Evolutionary conservation across 2,888 invertebrate genomes (phyloP), one percentile per base, ranked within the genome.

Genomic region (Timema podura): DNA sequence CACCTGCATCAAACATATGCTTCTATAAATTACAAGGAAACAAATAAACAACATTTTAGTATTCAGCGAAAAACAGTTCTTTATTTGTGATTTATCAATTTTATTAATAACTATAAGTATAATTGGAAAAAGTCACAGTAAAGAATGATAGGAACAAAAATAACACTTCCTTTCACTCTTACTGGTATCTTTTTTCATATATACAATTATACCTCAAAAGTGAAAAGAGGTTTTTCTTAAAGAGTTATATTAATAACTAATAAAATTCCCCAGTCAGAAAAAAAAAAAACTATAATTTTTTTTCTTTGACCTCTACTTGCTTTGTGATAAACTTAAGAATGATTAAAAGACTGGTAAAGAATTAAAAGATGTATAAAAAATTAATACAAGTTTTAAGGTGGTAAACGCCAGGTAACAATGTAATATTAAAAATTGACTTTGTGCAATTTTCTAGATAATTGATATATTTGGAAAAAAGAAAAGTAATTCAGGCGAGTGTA

Each of bases 371-470:
- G n/a, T 59, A 59, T 45, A 59, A 59, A 59, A 9, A 16, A 59
- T 59, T 59, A 15, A 15, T 44, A 30, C 10, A 44, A 7, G 30
- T 59, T 59, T 54, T 54, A 54, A 10, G 30, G 15, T 15, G 9
- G 30, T 59, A 59, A 59, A 59, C 11, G 7, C 30, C 59, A 59
- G 59, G 59, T 59, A 59, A 59, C 59, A 59, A 59, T 59, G 16
- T 59, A 59, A 15, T 13, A 11, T 44, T 30, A 8, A 30, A 16
- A 59, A 30, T 59, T 2, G 2, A 59, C 6, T 30, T 45, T 59
- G 59, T 59, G 59, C 59, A 59, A 59, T 44, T 44, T 44, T 59
- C 5, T 59, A 13, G 10, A 59, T 15, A 11, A 59, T 59, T 59
- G 6, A 59, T 45, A 51, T 51, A 51, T 16, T 16, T 59, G 30